Evolutionary conservation across 2,888 invertebrate species (phyloP), one percentile per base, ranked within the genome.

Genomic region (Xylota segnis): DNA sequence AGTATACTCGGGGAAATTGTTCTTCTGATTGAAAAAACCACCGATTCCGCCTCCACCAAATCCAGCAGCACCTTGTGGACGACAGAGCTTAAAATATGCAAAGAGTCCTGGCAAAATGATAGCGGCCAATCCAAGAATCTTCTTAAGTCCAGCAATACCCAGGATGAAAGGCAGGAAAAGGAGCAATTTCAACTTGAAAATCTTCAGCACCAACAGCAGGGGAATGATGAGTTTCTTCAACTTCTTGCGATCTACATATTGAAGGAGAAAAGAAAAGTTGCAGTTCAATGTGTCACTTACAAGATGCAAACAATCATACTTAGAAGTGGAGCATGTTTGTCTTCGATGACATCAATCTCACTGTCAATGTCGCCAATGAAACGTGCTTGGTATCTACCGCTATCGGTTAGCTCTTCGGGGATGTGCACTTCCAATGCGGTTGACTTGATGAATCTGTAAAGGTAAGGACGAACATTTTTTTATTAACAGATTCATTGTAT

Each of bases 81-180:
- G 96, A 93, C 96, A 97, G 88, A 97, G 93, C 90, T 96, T 96
- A 92, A 97, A 96, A 93, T 96, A 97, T 34, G 96, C 97, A 89
- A 97, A 96, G 0, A 96, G 92, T 87, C 97, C 94, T 71, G 97
- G 97, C 84, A 97, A 93, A 45, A 96, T 94, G 34, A 97, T 94
- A 10, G 96, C 96, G 90, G 96, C 93, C 91, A 97, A 95, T 52
- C 96, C 96, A 0, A 97, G 94, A 91, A 97, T 94, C 90, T 97
- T 97, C 93, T 97, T 97, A 90, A 97, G 96, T 63, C 97, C 97
- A 32, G 95, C 97, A 87, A 97, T 93, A 1, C 97, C 97, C 58
- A 97, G 93, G 88, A 97, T 96, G 88, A 97, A 94, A 0, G 97
- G 97, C 91, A 97, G 92, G 93, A 97, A 96, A 5, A 97, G 93